Evolutionary conservation across 2,113 vertebrate genomes (phyloP).

Genomic region (Aramus guarauna): DNA sequence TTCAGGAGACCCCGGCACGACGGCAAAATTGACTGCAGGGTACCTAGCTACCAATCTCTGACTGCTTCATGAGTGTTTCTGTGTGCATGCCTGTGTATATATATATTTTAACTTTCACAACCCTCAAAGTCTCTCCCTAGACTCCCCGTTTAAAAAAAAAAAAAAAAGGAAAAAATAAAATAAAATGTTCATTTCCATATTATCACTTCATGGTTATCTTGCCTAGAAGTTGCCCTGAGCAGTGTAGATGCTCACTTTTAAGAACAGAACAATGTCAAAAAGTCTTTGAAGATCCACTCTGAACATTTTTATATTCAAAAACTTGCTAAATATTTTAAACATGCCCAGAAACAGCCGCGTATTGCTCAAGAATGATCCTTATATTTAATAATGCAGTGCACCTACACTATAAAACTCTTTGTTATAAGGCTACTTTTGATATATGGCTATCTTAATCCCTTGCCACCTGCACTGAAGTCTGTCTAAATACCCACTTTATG

Average conservation of each 20-base stretch:
- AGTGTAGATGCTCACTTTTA: constrained; percentile 45
- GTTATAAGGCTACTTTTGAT: constrained; percentile 22
- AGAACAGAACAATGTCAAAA: constrained; percentile 65
- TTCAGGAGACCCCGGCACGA: not conserved
- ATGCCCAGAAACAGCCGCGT: not conserved
- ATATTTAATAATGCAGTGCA: constrained; percentile 41
- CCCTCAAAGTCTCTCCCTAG: constrained; percentile 14
- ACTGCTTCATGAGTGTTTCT: not conserved
- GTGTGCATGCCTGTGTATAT: not conserved
- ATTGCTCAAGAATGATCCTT: constrained; percentile 15
- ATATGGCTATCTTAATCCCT: constrained; percentile 26
- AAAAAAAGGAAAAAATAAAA: not conserved
- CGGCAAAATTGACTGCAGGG: not conserved
- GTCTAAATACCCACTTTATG: not conserved
- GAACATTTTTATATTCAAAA: constrained; percentile 56
- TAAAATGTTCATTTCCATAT: constrained; percentile 57
- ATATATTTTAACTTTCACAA: not conserved
- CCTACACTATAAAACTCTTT: constrained; percentile 26
- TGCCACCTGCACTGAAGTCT: constrained; percentile 45
- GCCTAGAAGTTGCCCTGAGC: constrained; percentile 66
- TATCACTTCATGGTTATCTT: constrained; percentile 58
- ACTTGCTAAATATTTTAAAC: constrained; percentile 57
- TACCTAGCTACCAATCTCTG: not conserved
- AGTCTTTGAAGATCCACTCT: constrained; percentile 57
- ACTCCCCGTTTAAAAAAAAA: not conserved